A percentile compares a stretch with the other conserved stretches of the same genome.
Conservation (phyloP, 1,140 invertebrate genomes). For the Sarcophaga bullata region DNA sequence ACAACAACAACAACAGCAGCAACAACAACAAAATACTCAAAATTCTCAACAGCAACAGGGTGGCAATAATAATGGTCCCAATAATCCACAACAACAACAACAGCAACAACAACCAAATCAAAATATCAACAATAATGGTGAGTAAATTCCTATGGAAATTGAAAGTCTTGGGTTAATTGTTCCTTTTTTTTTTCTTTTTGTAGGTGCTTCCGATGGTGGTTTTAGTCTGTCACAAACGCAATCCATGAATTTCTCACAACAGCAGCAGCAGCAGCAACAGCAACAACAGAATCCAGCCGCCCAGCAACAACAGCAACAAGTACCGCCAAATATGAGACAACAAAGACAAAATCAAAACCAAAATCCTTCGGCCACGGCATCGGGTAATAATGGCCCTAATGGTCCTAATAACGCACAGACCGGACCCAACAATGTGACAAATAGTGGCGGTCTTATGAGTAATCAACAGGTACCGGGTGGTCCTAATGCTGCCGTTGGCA, state of each 20-base stretch:
- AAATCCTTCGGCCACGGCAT: slow-evolving; percentile 56
- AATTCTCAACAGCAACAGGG: slow-evolving; percentile 50
- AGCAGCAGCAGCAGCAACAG: slow-evolving; percentile 59
- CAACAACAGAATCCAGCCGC: slow-evolving; percentile 8
- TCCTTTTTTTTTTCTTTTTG: not conserved
- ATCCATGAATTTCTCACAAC: slow-evolving; percentile 85
- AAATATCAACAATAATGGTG: slow-evolving; percentile 63
- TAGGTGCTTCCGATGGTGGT: slow-evolving; percentile 72
- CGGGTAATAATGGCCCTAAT: slow-evolving; percentile 51
- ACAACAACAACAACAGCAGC: slow-evolving; percentile 55
- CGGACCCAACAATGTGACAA: slow-evolving; percentile 35
- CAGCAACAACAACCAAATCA: slow-evolving; percentile 65
- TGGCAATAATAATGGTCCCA: slow-evolving; percentile 51
- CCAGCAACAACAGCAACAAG: slow-evolving; percentile 60
- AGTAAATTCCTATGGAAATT: slow-evolving; percentile 20
- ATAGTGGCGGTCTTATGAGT: slow-evolving; percentile 41
- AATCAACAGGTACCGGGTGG: slow-evolving; percentile 49
- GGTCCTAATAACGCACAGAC: slow-evolving; percentile 31
- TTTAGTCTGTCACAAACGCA: slow-evolving; percentile 81
- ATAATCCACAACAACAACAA: slow-evolving; percentile 52
- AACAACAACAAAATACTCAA: slow-evolving; percentile 58
- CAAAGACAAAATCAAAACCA: slow-evolving; percentile 59
- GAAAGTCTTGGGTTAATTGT: not conserved
- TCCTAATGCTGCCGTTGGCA: slow-evolving; percentile 16
- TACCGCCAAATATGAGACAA: slow-evolving; percentile 62